Percentiles rank a stretch among this genome's conserved stretches.
These are phyloP conservation scores for Plumapathes pennacea DNA, from an alignment of 92 coral and sea anemone genomes.

Conservation along the genomic window DNA sequence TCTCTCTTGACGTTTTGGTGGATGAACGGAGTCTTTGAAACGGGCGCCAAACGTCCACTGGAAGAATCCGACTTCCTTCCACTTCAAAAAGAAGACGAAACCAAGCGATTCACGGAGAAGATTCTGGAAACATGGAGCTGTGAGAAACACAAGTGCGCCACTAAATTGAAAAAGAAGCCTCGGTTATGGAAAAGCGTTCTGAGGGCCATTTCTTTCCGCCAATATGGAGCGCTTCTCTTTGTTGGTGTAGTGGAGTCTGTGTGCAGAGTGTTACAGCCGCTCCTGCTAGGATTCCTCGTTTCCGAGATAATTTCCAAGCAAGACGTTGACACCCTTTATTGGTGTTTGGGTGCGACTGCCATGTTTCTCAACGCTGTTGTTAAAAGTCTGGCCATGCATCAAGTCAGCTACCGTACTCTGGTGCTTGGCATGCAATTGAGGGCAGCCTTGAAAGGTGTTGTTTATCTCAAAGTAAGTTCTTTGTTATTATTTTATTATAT, in stretches of 20 bases:
- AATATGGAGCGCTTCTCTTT: background rate
- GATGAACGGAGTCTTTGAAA: no score
- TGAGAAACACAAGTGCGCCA: conserved; percentile 5
- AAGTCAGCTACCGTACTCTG: background rate
- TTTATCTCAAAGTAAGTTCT: background rate
- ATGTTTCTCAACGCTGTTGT: no score
- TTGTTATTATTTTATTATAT: no score
- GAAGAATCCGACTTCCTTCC: no score
- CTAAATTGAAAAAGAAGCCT: background rate
- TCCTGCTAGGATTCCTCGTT: conserved; percentile 5
- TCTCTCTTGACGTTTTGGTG: no score
- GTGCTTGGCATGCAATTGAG: background rate
- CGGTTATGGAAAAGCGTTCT: conserved; percentile 14
- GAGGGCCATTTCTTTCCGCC: background rate
- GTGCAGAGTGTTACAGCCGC: conserved; percentile 17
- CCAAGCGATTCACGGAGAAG: no score
- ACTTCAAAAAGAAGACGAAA: no score
- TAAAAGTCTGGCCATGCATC: no score
- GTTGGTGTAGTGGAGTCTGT: conserved; percentile 6
- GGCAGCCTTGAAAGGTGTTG: background rate
- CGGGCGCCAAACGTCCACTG: no score
- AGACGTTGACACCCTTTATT: no score
- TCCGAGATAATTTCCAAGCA: background rate
- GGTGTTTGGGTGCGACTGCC: no score
- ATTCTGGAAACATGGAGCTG: no score